Evolutionary conservation across 2,888 invertebrate species (phyloP).

Genomic region (Pimpla rufipes): DNA sequence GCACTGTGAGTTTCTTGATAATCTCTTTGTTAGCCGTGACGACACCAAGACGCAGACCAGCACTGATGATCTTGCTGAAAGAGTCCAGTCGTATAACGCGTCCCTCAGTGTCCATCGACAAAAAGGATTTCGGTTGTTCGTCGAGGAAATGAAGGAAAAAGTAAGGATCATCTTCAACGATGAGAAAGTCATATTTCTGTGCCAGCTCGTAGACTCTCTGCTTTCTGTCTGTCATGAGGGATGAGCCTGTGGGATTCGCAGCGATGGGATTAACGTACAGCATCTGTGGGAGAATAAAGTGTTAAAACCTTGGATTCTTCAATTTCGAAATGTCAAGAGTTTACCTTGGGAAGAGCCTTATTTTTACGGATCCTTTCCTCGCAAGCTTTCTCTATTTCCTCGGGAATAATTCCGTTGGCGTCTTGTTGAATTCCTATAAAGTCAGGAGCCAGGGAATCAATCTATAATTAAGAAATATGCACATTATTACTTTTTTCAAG

Average conservation of each 20-base stretch:
- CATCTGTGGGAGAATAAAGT: conserved; percentile 84
- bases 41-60: conserved; percentile 91
- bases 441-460: conserved; percentile 89
- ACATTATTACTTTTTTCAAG: not conserved
- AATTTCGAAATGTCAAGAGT: not conserved
- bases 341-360: conserved; percentile 85
- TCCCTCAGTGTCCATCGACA: conserved; percentile 91
- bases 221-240: conserved; percentile 88
- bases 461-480: conserved; percentile 85
- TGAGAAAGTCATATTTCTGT: conserved; percentile 91
- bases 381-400: conserved; percentile 87
- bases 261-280: conserved; percentile 92
- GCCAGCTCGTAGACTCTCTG: conserved; percentile 90
- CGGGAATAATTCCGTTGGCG: conserved; percentile 89
- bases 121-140: conserved; percentile 88
- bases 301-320: not conserved
- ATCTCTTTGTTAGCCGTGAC: conserved; percentile 90
- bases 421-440: conserved; percentile 90
- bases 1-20: conserved; percentile 88
- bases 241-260: conserved; percentile 91
- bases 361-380: conserved; percentile 85
- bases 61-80: conserved; percentile 91
- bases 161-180: conserved; percentile 94
- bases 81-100: conserved; percentile 92
- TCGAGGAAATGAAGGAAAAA: conserved; percentile 91